phyloP scores from a whole-genome alignment of 2,797 vertebrate genomes.

The Rhinichthys osculus region DNA sequence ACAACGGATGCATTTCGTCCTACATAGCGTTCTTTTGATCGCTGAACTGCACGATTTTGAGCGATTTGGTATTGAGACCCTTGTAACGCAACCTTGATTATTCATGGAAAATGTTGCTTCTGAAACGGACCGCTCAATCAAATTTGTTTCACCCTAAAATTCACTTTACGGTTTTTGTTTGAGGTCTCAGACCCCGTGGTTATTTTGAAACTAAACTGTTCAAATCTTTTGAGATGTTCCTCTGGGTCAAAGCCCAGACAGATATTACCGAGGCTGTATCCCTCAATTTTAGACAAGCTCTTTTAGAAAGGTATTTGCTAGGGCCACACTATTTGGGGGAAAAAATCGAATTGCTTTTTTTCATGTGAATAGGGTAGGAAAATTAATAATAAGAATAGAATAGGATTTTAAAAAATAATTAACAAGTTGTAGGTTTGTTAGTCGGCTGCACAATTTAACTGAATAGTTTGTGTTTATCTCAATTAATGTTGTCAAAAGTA shows the following conservation, averaged over 20 bases:
- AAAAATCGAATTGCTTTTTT: not conserved
- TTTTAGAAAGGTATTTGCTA: not conserved
- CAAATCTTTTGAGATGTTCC: not conserved
- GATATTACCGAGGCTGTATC: not conserved
- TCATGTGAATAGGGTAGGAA: not conserved
- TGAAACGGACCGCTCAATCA: slow-evolving; percentile 4
- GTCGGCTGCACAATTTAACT: not conserved
- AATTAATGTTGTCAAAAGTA: too few relatives aligned
- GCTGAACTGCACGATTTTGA: slow-evolving; percentile 21
- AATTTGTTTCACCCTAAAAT: not conserved
- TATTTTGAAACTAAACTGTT: not conserved
- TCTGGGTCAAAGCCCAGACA: not conserved
- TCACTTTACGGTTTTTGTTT: not conserved
- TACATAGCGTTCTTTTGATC: slow-evolving; percentile 18
- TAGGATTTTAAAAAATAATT: not conserved
- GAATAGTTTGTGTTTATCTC: not conserved
- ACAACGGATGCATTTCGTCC: slow-evolving; percentile 31
- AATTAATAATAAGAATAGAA: too few relatives aligned
- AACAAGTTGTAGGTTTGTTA: not conserved
- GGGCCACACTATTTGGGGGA: too few relatives aligned
- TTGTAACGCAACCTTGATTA: not conserved
- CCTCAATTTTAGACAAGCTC: not conserved
- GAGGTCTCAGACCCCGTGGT: not conserved
- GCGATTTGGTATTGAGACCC: not conserved
- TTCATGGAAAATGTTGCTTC: not conserved